Conservation (phyloP, 2,888 invertebrate genomes). For the Synanthedon tipuliformis region DNA sequence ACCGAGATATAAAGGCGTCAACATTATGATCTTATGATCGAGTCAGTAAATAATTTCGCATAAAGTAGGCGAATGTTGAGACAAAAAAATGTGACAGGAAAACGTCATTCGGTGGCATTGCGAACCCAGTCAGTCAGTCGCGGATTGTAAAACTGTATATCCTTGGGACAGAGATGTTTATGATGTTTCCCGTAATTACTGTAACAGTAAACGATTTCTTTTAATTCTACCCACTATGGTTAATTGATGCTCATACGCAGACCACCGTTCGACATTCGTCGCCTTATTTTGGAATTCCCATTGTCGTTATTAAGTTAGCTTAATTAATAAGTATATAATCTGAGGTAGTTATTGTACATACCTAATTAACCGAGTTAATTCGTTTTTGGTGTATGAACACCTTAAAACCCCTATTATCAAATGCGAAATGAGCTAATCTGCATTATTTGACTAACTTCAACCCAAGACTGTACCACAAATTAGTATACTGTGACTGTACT, state of each 20-base stretch:
- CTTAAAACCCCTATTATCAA: too few relatives aligned
- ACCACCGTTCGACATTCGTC: neutral
- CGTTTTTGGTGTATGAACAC: too few relatives aligned
- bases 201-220: slow-evolving; percentile 40
- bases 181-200: slow-evolving; percentile 60
- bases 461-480: too few relatives aligned
- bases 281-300: too few relatives aligned
- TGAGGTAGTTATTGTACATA: too few relatives aligned
- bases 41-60: slow-evolving; percentile 11
- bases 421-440: too few relatives aligned
- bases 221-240: slow-evolving; percentile 30
- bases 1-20: neutral
- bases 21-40: neutral
- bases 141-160: slow-evolving; percentile 32
- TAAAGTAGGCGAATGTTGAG: slow-evolving; percentile 15
- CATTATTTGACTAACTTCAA: too few relatives aligned
- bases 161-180: slow-evolving; percentile 41
- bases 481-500: too few relatives aligned
- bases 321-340: too few relatives aligned
- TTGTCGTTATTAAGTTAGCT: too few relatives aligned
- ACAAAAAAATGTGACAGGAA: slow-evolving; percentile 40
- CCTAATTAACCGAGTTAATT: too few relatives aligned
- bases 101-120: slow-evolving; percentile 31
- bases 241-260: slow-evolving; percentile 20
- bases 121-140: slow-evolving; percentile 11